Evolutionary conservation across 2,888 invertebrate genomes (phyloP), one percentile per base, ranked within the genome.

Genomic region (Nemotelus nigrinus): DNA sequence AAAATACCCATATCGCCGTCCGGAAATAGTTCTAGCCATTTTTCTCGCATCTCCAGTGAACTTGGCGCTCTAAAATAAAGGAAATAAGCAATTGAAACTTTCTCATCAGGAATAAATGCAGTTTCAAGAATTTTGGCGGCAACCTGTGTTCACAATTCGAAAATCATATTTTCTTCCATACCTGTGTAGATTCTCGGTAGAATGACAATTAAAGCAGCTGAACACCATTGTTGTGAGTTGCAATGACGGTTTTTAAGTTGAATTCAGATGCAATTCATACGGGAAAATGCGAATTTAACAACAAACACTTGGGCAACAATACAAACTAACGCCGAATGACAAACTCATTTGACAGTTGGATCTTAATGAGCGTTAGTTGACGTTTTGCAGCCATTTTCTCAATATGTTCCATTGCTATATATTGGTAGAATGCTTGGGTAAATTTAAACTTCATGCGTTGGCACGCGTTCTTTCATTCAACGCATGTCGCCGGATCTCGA

Each of bases 191-290:
- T 70, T 70, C 3, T 70, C 70, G 55, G 70, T 55, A 8, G 70
- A 39, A n/a, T 50, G 53, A n/a, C 70, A 70, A 70, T 70, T 70
- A 55, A 70, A 70, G 43, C 70, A 70, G 2, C 41, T 55, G 53
- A 53, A 53, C 55, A 43, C 53, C 70, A 70, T 68, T 6, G 10
- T 44, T 48, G 3, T 5, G 4, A 5, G 6, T 6, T 10, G 7
- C 7, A 7, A 7, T 6, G 53, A 53, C 10, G 25, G 8, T 1
- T 39, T 41, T 63, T 41, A 3, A 43, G 8, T 63, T 63, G 43
- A 39, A 63, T 41, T 63, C 7, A 41, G 3, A 3, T 1, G 4
- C 63, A 7, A 3, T 3, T 4, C 63, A 63, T 41, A 7, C 10
- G 53, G 10, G 10, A 53, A 53, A 53, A 7, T 53, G 6, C 53